Evolutionary conservation across 2,888 invertebrate species (phyloP), one percentile per base, ranked within the genome.

Genomic region (Cantharis rufa): DNA sequence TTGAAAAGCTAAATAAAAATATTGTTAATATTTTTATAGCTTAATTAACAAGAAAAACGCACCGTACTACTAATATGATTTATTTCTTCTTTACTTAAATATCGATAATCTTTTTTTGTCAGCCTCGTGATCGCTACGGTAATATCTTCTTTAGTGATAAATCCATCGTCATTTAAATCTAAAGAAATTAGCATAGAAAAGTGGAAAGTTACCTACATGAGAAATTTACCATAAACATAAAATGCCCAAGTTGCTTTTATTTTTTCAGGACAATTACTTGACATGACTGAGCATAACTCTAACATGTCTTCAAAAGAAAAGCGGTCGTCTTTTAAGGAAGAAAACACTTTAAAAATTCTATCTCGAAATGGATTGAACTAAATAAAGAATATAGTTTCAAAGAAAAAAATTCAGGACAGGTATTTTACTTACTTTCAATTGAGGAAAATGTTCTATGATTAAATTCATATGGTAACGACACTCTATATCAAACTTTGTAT

Each of bases 161-260:
- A 90, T 81, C 91, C 90, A 83, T 93, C 92, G 63, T 90, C 90
- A 81, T 93, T 91, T 80, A 92, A 88, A 88, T 93, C 93, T 93
- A 82, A 72, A 85, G 61, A 10, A 24, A 61, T 4, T 10, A n/a
- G 1, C 28, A 11, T 28, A 10, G 3, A 1, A 32, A 32, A 32
- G 32, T 13, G 10, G 3, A 11, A 32, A 32, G 13, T 32, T 32
- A 13, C 9, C 24, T 1, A 24, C 13, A 4, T 32, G 13, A 10
- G 16, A 62, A 63, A 76, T 85, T 84, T 89, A 94, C 95, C 95
- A 85, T 92, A 95, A 81, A 95, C 91, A 86, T 90, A 90, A 85
- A 95, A 95, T 11, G 94, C 95, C 92, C 95, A 95, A 3, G 90
- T 90, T 2, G 94, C 92, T 86, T 95, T 95, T 3, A 94, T 92